Percentiles rank a stretch among this genome's conserved stretches.
phyloP scores from a whole-genome alignment of 2,888 invertebrate species.

The Acronicta aceris region DNA sequence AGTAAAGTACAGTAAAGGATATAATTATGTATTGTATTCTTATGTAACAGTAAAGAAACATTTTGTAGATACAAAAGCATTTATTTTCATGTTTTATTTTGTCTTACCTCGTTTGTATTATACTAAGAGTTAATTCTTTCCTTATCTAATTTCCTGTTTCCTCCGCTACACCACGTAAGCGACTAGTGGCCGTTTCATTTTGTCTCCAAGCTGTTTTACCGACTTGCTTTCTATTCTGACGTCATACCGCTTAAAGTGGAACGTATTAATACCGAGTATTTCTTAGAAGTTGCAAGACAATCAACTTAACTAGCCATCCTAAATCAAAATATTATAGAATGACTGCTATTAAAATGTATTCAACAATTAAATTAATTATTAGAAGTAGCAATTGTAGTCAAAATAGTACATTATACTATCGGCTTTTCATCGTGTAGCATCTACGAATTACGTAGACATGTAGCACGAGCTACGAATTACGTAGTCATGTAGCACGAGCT shows the following conservation, averaged over 20 bases:
- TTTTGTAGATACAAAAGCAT: background rate
- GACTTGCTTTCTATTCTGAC: constrained; percentile 6
- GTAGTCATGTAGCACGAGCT: background rate
- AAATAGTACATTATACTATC: too few relatives aligned
- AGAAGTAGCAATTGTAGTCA: background rate
- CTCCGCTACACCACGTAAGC: constrained; percentile 1
- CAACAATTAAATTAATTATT: background rate
- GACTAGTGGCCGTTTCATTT: constrained; percentile 5
- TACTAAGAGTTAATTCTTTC: constrained; percentile 46
- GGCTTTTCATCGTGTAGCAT: too few relatives aligned
- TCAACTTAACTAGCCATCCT: background rate
- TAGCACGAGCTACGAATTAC: constrained; percentile 7
- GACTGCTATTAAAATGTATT: too few relatives aligned
- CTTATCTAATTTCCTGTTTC: constrained; percentile 45
- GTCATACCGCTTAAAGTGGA: background rate
- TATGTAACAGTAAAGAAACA: background rate
- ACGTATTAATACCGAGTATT: background rate
- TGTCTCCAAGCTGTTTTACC: constrained; percentile 10
- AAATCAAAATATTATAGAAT: background rate
- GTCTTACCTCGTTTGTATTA: constrained; percentile 26
- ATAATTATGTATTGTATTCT: background rate
- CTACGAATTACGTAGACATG: constrained; percentile 1
- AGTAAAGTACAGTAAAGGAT: too few relatives aligned
- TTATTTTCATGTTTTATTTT: constrained; percentile 31
- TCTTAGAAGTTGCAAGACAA: background rate